Conservation (phyloP, 2,113 vertebrate genomes). For the Myrmophylax atrothorax region DNA sequence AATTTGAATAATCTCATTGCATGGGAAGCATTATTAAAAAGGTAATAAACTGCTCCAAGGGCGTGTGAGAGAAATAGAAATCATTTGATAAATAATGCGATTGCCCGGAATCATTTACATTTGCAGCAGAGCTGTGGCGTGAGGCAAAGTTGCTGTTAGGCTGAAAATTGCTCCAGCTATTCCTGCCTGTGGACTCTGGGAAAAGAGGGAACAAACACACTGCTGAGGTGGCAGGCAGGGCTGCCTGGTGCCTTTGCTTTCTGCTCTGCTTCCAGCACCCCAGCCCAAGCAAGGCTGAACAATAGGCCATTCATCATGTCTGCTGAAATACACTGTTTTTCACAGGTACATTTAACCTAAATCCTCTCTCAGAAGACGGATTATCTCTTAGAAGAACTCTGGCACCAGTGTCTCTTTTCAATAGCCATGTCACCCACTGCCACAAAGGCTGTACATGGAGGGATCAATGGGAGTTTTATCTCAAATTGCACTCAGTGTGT, state of each 20-base stretch:
- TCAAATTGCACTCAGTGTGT: conserved; percentile 58
- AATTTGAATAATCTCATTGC: conserved; percentile 30
- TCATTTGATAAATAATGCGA: conserved; percentile 56
- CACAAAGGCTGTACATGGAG: conserved; percentile 59
- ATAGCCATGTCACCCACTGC: conserved; percentile 29
- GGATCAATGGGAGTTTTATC: conserved; percentile 67
- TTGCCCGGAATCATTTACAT: not conserved
- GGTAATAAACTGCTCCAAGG: conserved; percentile 8
- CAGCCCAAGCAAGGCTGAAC: not conserved
- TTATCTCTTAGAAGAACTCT: conserved; percentile 58
- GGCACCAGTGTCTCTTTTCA: conserved; percentile 49
- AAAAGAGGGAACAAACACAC: not conserved
- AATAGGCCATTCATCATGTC: conserved; percentile 58
- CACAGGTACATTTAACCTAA: conserved; percentile 63
- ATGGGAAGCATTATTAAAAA: not conserved
- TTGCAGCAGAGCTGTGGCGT: not conserved
- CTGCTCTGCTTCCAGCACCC: not conserved
- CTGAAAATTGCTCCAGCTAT: not conserved
- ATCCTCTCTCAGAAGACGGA: conserved; percentile 56
- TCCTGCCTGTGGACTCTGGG: not conserved
- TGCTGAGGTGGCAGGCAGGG: not conserved
- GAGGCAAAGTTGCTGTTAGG: not conserved
- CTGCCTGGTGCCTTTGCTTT: not conserved
- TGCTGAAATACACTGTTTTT: conserved; percentile 32
- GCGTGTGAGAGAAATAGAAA: not conserved